phyloP scores from a whole-genome alignment of 2,888 invertebrate species.

The Tipula vernalis region DNA sequence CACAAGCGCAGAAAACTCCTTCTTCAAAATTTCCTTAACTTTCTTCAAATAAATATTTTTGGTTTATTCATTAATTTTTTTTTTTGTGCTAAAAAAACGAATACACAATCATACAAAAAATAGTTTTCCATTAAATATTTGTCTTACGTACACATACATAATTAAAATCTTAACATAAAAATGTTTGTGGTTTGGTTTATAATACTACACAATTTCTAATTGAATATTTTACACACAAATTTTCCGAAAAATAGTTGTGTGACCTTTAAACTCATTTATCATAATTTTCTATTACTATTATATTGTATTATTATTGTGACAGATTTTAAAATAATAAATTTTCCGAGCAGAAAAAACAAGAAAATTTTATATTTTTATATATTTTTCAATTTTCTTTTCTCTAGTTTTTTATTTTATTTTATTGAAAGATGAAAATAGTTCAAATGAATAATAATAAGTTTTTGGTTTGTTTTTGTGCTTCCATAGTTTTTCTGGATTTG shows the following conservation, averaged over 20 bases:
- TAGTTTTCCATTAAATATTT: background rate
- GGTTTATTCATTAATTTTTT: background rate
- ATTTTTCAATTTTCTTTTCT: background rate
- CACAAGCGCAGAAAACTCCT: background rate
- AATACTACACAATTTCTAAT: background rate
- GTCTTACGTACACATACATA: background rate
- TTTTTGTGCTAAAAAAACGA: background rate
- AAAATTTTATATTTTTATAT: background rate
- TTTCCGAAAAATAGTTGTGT: background rate
- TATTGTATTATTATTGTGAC: background rate
- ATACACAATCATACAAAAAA: background rate
- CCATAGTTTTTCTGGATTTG: background rate
- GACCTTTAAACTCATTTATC: conserved; percentile 4
- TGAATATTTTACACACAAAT: background rate
- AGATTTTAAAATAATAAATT: background rate
- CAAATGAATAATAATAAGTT: background rate
- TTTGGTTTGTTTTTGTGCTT: background rate
- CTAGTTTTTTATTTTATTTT: background rate
- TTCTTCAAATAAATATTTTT: background rate
- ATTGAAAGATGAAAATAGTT: background rate
- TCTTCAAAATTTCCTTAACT: no score
- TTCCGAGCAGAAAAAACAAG: background rate
- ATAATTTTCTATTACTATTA: background rate
- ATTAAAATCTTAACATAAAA: background rate
- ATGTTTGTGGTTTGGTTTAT: background rate